Conservation (phyloP, 2,888 invertebrate genomes). For the Calameuta pallipes region DNA sequence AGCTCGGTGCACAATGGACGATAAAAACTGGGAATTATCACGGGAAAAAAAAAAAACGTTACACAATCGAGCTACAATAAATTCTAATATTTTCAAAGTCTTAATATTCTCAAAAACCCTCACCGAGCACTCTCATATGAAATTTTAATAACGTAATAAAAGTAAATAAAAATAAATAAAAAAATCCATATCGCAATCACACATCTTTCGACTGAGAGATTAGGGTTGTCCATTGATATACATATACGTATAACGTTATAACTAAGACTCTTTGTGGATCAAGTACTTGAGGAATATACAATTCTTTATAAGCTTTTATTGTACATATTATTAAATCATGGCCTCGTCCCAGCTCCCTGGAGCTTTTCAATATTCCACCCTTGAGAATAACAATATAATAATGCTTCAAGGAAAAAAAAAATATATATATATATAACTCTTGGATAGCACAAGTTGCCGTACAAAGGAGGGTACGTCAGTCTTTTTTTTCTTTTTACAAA, state of each 20-base stretch:
- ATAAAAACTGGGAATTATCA: background rate
- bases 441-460: background rate
- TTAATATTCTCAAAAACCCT: background rate
- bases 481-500: background rate
- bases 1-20: background rate
- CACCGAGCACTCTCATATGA: background rate
- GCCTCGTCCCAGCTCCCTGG: background rate
- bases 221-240: background rate
- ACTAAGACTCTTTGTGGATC: background rate
- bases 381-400: background rate
- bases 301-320: background rate
- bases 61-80: background rate
- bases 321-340: background rate
- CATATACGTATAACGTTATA: background rate
- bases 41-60: background rate
- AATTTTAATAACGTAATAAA: background rate
- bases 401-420: background rate
- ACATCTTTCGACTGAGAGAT: background rate
- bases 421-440: background rate
- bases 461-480: background rate
- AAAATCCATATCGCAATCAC: background rate
- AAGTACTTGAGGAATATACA: background rate
- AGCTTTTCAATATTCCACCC: background rate
- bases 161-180: background rate
- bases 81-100: background rate